phyloP scores from a whole-genome alignment of 1,140 invertebrate species.

The Drosophila mauritiana region DNA sequence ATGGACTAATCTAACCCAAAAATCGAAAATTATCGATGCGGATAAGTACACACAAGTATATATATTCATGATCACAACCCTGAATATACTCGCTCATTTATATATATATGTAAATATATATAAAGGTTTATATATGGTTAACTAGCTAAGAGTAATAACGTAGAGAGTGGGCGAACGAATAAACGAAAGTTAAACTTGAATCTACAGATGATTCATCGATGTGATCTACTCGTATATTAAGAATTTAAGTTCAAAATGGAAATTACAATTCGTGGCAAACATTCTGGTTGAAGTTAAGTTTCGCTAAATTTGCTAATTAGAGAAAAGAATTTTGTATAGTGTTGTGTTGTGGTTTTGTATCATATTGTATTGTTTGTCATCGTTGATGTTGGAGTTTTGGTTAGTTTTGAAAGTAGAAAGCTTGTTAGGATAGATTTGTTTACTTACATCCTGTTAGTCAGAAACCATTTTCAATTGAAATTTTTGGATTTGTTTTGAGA shows the following conservation, averaged over 20 bases:
- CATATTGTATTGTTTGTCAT: slow-evolving; percentile 5
- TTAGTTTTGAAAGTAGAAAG: slow-evolving; percentile 41
- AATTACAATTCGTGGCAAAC: slow-evolving; percentile 32
- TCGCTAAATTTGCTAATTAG: slow-evolving; percentile 35
- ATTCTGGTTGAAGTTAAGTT: slow-evolving; percentile 30
- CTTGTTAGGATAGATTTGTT: slow-evolving; percentile 56
- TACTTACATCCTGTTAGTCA: slow-evolving; percentile 77
- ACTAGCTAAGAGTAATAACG: slow-evolving; percentile 30
- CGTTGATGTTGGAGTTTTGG: slow-evolving; percentile 23
- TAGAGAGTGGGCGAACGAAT: slow-evolving; percentile 26
- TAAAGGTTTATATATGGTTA: not conserved
- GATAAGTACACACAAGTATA: slow-evolving; percentile 12
- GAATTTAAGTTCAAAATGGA: slow-evolving; percentile 13
- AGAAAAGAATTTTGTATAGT: slow-evolving; percentile 36
- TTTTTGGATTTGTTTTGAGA: slow-evolving; percentile 60
- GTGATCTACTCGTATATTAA: slow-evolving; percentile 46
- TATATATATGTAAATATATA: not conserved
- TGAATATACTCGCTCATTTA: slow-evolving; percentile 10
- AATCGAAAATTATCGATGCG: slow-evolving; percentile 16
- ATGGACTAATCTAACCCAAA: slow-evolving; percentile 24
- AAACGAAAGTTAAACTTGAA: slow-evolving; percentile 37
- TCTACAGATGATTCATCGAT: slow-evolving; percentile 49
- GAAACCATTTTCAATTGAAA: slow-evolving; percentile 69
- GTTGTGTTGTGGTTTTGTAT: slow-evolving; percentile 13
- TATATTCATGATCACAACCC: slow-evolving; percentile 18